Percentiles rank a stretch among this genome's conserved stretches.
Conservation (phyloP, 2,797 vertebrate genomes). For the Catostomus latipinnis region DNA sequence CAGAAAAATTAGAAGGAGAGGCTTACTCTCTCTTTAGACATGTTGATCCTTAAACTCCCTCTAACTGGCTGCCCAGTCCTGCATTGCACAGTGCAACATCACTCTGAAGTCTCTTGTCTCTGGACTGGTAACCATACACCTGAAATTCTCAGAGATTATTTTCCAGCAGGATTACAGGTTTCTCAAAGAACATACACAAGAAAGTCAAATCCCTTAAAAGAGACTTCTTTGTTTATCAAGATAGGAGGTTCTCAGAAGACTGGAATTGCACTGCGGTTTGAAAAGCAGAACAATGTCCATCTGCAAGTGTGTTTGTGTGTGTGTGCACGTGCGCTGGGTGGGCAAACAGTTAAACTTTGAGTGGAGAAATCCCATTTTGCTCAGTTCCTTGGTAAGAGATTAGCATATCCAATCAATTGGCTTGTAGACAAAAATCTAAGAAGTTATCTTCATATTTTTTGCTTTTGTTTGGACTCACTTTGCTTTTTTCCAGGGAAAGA, state of each 20-base stretch:
- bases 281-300: constrained; percentile 24
- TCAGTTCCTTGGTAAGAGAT: constrained; percentile 60
- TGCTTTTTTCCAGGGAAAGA: not conserved
- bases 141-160: not conserved
- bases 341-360: constrained; percentile 2
- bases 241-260: not conserved
- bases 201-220: constrained; percentile 1
- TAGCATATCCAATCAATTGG: constrained; percentile 73
- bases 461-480: not conserved
- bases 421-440: constrained; percentile 69
- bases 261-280: not conserved
- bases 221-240: constrained; percentile 15
- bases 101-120: not conserved
- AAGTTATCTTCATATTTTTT: not conserved
- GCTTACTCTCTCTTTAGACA: not conserved
- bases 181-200: not conserved
- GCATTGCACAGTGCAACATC: not conserved
- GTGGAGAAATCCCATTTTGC: constrained; percentile 38
- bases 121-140: constrained; percentile 1
- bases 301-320: constrained; percentile 30
- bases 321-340: not conserved
- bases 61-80: not conserved
- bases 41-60: not conserved
- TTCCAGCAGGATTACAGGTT: constrained; percentile 10
- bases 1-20: not conserved